Evolutionary conservation across 2,113 vertebrate species (phyloP).

Genomic region (Thamnophis sirtalis): DNA sequence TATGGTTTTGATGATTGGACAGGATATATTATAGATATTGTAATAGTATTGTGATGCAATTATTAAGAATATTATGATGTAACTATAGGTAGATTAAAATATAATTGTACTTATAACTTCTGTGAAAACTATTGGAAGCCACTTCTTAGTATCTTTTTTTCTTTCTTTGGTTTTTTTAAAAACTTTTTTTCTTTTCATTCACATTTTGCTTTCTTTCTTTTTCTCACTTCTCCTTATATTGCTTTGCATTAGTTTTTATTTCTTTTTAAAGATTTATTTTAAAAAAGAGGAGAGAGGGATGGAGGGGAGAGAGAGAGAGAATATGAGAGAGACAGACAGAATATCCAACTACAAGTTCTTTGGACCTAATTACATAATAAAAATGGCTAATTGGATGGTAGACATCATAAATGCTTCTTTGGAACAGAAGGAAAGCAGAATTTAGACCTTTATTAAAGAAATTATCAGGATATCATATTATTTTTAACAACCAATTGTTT

Average conservation of each 20-base stretch:
- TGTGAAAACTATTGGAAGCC: not conserved
- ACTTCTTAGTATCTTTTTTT: not conserved
- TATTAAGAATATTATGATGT: not conserved
- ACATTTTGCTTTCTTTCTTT: not conserved
- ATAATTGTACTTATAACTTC: not conserved
- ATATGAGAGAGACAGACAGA: not conserved
- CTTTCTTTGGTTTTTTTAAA: not conserved
- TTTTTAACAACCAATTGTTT: not conserved
- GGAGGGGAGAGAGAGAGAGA: not conserved
- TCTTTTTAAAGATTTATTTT: not conserved
- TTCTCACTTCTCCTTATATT: not conserved
- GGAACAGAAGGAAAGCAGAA: not conserved
- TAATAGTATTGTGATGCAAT: no score
- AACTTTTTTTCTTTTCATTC: not conserved
- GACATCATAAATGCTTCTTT: not conserved
- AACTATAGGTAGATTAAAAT: not conserved
- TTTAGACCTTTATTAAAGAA: not conserved
- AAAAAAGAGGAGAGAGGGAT: not conserved
- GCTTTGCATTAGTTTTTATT: not conserved
- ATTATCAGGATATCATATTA: not conserved
- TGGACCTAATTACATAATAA: not conserved
- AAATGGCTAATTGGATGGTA: not conserved
- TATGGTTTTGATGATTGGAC: not conserved
- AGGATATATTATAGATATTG: not conserved
- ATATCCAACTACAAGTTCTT: not conserved